A percentile compares a stretch with the other conserved stretches of the same genome.
phyloP scores from a whole-genome alignment of 2,888 invertebrate genomes.

The Plagodis dolabraria region DNA sequence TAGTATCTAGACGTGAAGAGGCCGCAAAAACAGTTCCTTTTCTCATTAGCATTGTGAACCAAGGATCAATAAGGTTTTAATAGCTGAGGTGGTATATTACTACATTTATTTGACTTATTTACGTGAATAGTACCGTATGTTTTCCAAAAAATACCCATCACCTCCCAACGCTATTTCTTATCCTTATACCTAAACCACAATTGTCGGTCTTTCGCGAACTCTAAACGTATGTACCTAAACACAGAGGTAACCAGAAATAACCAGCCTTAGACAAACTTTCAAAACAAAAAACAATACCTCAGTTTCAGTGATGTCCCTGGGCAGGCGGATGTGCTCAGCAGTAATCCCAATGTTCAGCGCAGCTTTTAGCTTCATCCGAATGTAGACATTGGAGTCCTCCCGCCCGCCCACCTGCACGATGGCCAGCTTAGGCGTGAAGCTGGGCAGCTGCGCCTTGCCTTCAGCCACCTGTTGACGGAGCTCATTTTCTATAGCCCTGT shows the following conservation, averaged over 20 bases:
- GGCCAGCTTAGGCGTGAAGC: conserved; percentile 91
- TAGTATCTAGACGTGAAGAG: no score
- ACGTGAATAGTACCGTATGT: neutral
- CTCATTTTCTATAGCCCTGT: conserved; percentile 89
- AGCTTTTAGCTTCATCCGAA: conserved; percentile 97
- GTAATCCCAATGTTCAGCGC: conserved; percentile 95
- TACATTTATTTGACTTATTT: neutral
- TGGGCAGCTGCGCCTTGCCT: conserved; percentile 82
- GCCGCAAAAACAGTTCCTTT: no score
- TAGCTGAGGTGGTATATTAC: neutral
- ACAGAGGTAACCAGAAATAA: neutral
- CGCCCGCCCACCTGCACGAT: conserved; percentile 98
- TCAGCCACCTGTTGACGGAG: conserved; percentile 87
- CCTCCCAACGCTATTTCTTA: no score
- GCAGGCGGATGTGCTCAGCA: conserved; percentile 91
- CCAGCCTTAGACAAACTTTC: neutral
- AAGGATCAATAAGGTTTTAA: no score
- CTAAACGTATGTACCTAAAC: no score
- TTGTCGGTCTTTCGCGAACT: no score
- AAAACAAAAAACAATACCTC: conserved; percentile 84
- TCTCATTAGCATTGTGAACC: no score
- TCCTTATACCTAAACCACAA: no score
- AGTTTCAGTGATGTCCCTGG: conserved; percentile 91
- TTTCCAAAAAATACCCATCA: no score
- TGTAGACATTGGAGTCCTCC: conserved; percentile 99